Conservation (phyloP, 2,113 vertebrate species). For the Clarias macrocephalus region DNA sequence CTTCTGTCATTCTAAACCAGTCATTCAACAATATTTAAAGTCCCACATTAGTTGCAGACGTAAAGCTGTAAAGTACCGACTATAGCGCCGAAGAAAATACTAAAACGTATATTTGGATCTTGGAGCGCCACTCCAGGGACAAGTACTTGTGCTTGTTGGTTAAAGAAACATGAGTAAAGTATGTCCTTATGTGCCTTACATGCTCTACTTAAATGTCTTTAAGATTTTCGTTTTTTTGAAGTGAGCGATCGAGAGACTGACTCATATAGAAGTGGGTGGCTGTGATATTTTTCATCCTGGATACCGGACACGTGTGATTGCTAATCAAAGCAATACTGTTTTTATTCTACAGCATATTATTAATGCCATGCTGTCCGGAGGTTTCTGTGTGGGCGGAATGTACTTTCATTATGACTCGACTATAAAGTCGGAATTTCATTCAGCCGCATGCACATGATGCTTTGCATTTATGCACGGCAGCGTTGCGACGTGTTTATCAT, state of each 20-base stretch:
- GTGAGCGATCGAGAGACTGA: background rate
- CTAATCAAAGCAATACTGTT: constrained; percentile 11
- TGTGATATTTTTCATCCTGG: constrained; percentile 29
- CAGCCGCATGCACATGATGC: background rate
- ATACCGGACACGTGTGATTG: background rate
- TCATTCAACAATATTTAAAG: background rate
- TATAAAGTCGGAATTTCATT: background rate
- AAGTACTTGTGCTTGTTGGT: background rate
- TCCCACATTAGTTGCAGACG: background rate
- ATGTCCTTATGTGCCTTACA: background rate
- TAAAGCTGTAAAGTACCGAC: background rate
- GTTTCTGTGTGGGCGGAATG: background rate
- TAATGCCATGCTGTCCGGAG: background rate
- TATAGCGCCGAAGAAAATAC: background rate
- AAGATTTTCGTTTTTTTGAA: background rate
- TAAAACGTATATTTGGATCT: background rate
- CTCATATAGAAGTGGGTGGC: background rate
- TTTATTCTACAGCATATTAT: constrained; percentile 5
- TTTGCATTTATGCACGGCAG: background rate
- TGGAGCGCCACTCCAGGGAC: background rate
- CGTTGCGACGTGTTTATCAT: background rate
- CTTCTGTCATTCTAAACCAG: background rate
- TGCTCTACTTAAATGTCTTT: background rate
- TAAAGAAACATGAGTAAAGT: background rate
- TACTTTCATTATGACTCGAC: background rate